A percentile compares a stretch with the other conserved stretches of the same genome.
These are phyloP conservation scores for Xyrauchen texanus DNA, from an alignment of 2,113 vertebrate genomes.

Conservation along the genomic window DNA sequence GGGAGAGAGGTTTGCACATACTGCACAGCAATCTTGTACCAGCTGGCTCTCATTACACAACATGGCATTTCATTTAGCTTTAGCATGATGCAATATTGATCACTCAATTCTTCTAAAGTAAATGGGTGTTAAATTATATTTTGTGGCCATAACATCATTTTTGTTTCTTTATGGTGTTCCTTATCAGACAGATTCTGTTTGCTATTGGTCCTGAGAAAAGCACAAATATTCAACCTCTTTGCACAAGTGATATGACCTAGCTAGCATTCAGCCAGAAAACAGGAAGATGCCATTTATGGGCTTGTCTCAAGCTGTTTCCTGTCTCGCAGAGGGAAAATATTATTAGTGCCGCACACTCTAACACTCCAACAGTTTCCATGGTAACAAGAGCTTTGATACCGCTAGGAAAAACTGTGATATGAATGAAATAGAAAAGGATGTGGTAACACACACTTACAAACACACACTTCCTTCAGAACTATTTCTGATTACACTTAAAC, in stretches of 20 bases:
- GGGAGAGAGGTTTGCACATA: no score
- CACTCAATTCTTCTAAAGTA: no score
- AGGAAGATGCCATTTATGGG: conserved; percentile 76
- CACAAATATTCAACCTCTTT: conserved; percentile 50
- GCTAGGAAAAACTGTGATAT: conserved; percentile 60
- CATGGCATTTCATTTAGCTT: no score
- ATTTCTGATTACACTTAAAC: neutral
- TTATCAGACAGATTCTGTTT: conserved; percentile 4
- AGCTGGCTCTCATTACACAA: no score
- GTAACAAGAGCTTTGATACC: conserved; percentile 76
- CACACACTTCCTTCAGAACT: neutral
- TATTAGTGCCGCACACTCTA: conserved; percentile 64
- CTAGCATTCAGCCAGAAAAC: conserved; percentile 60
- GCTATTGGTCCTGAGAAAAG: neutral
- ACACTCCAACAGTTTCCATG: conserved; percentile 76
- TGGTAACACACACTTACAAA: conserved; percentile 45
- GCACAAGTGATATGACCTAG: conserved; percentile 56
- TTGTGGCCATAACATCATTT: neutral
- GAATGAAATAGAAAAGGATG: conserved; percentile 56
- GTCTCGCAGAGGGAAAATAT: conserved; percentile 66
- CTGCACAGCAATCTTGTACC: no score
- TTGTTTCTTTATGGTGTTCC: neutral
- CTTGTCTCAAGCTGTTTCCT: conserved; percentile 46
- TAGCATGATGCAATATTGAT: no score
- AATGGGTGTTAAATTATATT: neutral